phyloP scores from a whole-genome alignment of 2,888 invertebrate species.

The Drosophila affinis region DNA sequence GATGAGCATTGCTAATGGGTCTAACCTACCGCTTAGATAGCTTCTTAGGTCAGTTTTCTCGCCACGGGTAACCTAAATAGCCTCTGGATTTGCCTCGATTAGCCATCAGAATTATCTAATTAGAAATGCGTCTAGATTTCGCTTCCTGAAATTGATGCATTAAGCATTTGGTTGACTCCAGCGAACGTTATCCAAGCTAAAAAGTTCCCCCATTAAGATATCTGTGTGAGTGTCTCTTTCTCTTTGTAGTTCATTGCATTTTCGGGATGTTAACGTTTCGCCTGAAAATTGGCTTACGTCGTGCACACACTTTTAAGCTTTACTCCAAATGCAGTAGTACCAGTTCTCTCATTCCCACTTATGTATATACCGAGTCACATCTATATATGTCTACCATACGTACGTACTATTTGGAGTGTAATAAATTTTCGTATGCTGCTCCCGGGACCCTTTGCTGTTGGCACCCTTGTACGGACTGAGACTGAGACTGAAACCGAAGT shows the following conservation, averaged over 20 bases:
- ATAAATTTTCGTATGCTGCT: conserved; percentile 57
- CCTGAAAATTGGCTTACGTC: conserved; percentile 46
- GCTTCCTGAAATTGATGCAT: conserved; percentile 41
- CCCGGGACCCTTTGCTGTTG: conserved; percentile 40
- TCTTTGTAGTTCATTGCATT: conserved; percentile 31
- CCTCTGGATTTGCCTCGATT: too few species aligned
- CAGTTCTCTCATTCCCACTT: background rate
- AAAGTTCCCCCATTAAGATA: conserved; percentile 35
- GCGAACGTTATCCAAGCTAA: conserved; percentile 24
- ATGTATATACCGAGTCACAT: background rate
- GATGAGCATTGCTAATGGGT: too few species aligned
- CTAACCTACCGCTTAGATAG: too few species aligned
- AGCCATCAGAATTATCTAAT: too few species aligned
- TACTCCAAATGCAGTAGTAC: background rate
- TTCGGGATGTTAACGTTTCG: conserved; percentile 43
- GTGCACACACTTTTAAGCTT: conserved; percentile 27
- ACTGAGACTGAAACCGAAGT: conserved; percentile 6
- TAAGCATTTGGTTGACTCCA: conserved; percentile 20
- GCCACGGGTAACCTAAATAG: too few species aligned
- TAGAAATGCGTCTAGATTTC: conserved; percentile 29
- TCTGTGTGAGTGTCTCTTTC: background rate
- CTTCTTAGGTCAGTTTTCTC: too few species aligned
- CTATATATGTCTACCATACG: background rate
- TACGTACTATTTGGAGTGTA: conserved; percentile 61
- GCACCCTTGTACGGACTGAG: conserved; percentile 51